phyloP scores from a whole-genome alignment of 2,888 invertebrate species.

The Hirtodrosophila duncani region DNA sequence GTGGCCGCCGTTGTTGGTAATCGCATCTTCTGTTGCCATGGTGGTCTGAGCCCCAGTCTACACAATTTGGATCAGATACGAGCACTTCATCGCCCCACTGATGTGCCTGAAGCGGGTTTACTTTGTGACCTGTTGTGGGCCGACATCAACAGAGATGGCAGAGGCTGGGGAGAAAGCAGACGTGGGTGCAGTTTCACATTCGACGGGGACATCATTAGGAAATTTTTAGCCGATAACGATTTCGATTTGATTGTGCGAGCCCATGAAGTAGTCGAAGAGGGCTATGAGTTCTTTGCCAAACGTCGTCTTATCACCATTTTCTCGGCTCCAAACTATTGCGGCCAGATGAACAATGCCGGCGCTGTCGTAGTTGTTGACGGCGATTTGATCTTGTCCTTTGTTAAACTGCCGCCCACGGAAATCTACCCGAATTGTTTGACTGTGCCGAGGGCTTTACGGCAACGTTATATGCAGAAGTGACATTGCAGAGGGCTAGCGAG shows the following conservation, averaged over 20 bases:
- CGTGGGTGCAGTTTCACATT: constrained; percentile 98
- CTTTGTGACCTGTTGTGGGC: constrained; percentile 97
- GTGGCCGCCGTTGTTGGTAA: constrained; percentile 96
- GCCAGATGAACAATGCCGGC: constrained; percentile 87
- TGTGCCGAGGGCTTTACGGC: too few species aligned
- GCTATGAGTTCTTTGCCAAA: constrained; percentile 97
- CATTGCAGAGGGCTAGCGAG: too few species aligned
- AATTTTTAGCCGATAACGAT: constrained; percentile 89
- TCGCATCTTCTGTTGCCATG: constrained; percentile 86
- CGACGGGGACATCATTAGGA: constrained; percentile 86
- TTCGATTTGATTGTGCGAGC: constrained; percentile 98
- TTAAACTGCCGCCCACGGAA: constrained; percentile 10
- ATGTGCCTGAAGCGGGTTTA: constrained; percentile 95
- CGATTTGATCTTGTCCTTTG: constrained; percentile 21
- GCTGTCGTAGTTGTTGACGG: constrained; percentile 96
- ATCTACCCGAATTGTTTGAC: neutral
- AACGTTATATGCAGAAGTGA: too few species aligned
- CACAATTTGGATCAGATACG: constrained; percentile 97
- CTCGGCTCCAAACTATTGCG: constrained; percentile 87
- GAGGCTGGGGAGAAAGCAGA: constrained; percentile 99
- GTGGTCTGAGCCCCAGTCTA: constrained; percentile 90
- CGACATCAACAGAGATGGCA: constrained; percentile 94
- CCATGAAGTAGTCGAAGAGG: constrained; percentile 98
- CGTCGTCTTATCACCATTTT: constrained; percentile 92
- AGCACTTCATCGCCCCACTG: constrained; percentile 96